Percentiles rank a stretch among this genome's conserved stretches.
phyloP scores from a whole-genome alignment of 2,888 invertebrate species.

The Cybosia mesomella region DNA sequence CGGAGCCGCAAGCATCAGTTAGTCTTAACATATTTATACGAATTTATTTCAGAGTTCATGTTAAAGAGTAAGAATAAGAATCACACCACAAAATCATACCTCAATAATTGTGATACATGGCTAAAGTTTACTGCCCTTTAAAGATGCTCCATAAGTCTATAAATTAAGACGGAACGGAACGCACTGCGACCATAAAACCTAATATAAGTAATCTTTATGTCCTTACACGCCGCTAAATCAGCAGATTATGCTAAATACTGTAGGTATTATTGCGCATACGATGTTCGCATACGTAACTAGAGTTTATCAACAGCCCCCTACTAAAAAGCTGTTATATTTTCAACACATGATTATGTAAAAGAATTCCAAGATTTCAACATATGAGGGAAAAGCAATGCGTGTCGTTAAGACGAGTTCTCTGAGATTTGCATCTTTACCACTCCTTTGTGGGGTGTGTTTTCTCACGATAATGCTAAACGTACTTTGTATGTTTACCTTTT shows the following conservation, averaged over 20 bases:
- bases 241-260: constrained; percentile 82
- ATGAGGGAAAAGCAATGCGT: constrained; percentile 75
- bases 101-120: constrained; percentile 48
- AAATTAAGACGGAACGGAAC: constrained; percentile 45
- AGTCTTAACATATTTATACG: background rate
- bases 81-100: constrained; percentile 44
- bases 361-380: constrained; percentile 77
- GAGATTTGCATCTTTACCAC: constrained; percentile 80
- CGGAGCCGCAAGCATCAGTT: too few relatives aligned
- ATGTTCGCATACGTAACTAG: constrained; percentile 70
- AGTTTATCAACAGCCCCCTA: constrained; percentile 74
- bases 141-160: constrained; percentile 54
- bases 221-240: constrained; percentile 58
- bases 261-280: constrained; percentile 73
- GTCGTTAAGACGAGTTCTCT: constrained; percentile 77
- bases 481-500: constrained; percentile 27
- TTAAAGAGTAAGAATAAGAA: background rate
- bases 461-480: constrained; percentile 66
- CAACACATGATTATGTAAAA: constrained; percentile 86
- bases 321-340: constrained; percentile 84
- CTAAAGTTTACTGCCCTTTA: constrained; percentile 50
- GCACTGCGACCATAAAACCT: constrained; percentile 52
- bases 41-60: background rate
- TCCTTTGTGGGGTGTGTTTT: constrained; percentile 68
- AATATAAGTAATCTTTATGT: constrained; percentile 63